These are phyloP conservation scores for Drosophila lowei DNA, from an alignment of 1,140 invertebrate species.

Conservation along the genomic window DNA sequence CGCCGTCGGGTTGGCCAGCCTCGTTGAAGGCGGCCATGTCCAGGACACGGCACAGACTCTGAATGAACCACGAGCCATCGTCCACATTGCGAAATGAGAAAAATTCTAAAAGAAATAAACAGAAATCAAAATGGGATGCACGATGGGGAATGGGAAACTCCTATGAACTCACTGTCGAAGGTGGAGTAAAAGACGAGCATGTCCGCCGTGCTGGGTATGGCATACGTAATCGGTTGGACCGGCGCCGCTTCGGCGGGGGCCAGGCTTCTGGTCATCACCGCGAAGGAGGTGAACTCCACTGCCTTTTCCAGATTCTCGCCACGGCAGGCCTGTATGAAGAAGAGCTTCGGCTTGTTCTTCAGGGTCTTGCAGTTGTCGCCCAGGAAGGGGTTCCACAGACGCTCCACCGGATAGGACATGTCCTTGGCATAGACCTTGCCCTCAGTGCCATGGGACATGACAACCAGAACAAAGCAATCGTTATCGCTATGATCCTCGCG, in stretches of 20 bases:
- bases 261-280: slow-evolving; percentile 72
- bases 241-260: slow-evolving; percentile 25
- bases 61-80: slow-evolving; percentile 90
- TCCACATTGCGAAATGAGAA: slow-evolving; percentile 89
- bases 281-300: slow-evolving; percentile 55
- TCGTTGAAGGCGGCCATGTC: slow-evolving; percentile 80
- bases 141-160: too few relatives aligned
- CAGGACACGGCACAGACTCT: slow-evolving; percentile 87
- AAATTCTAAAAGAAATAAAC: slow-evolving; percentile 81
- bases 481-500: slow-evolving; percentile 85
- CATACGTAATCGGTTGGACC: slow-evolving; percentile 81
- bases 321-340: slow-evolving; percentile 87
- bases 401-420: slow-evolving; percentile 85
- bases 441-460: slow-evolving; percentile 88
- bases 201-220: slow-evolving; percentile 88
- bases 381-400: slow-evolving; percentile 88
- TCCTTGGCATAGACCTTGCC: slow-evolving; percentile 87
- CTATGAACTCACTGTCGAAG: slow-evolving; percentile 85
- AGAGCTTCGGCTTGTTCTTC: slow-evolving; percentile 90
- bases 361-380: slow-evolving; percentile 87
- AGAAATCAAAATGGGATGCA: neutral
- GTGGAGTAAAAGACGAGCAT: slow-evolving; percentile 89
- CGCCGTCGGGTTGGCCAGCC: slow-evolving; percentile 44
- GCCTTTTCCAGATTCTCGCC: slow-evolving; percentile 75
- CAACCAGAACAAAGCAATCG: slow-evolving; percentile 85